Conservation (phyloP, 2,888 invertebrate genomes). For the Itoplectis maculator region DNA sequence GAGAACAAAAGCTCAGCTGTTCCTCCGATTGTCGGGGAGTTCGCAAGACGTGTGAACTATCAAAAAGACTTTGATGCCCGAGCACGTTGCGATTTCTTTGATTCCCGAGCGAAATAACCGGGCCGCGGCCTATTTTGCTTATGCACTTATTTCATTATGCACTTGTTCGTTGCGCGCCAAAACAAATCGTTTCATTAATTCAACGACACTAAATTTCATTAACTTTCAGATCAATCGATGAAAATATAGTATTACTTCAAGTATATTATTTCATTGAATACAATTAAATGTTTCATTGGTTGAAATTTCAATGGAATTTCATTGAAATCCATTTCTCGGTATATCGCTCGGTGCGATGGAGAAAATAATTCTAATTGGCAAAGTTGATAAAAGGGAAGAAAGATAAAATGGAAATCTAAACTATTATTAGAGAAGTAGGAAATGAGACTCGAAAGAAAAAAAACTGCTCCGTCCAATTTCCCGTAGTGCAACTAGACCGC, state of each 20-base stretch:
- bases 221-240: background rate
- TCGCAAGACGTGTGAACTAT: background rate
- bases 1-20: background rate
- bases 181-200: too few relatives aligned
- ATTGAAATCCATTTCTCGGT: background rate
- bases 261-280: too few relatives aligned
- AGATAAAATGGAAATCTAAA: background rate
- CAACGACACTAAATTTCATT: conserved; percentile 20
- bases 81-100: conserved; percentile 16
- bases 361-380: background rate
- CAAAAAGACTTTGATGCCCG: background rate
- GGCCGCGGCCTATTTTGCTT: too few relatives aligned
- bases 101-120: background rate
- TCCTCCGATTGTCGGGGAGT: background rate
- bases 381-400: background rate
- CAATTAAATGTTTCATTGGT: too few relatives aligned
- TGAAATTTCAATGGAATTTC: too few relatives aligned
- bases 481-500: conserved; percentile 21
- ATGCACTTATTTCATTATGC: too few relatives aligned
- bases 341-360: background rate
- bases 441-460: conserved; percentile 1
- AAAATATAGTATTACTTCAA: too few relatives aligned
- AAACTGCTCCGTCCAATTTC: background rate
- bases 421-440: conserved; percentile 3
- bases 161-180: too few relatives aligned